Percentiles rank a stretch among this genome's conserved stretches.
phyloP scores from a whole-genome alignment of 2,888 invertebrate genomes.

The Eretmocerus hayati region DNA sequence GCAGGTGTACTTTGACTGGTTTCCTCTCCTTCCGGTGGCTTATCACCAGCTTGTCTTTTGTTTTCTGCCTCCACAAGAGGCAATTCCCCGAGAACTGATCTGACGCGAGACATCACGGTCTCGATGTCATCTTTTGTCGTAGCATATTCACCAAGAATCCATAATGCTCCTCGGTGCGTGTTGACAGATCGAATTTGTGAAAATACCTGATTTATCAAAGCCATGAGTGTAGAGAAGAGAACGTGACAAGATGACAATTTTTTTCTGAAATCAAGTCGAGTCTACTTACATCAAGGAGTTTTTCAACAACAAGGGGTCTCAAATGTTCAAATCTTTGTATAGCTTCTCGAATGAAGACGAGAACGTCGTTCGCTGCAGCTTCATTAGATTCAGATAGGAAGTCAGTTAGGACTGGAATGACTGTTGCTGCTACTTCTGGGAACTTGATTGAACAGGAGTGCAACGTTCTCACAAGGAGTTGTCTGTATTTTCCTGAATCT shows the following conservation, averaged over 20 bases:
- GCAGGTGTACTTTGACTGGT: constrained; percentile 43
- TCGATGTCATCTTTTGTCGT: constrained; percentile 69
- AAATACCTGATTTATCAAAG: constrained; percentile 88
- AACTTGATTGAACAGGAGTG: constrained; percentile 92
- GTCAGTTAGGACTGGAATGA: constrained; percentile 91
- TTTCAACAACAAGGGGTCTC: constrained; percentile 72
- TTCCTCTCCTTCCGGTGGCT: constrained; percentile 48
- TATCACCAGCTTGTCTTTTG: constrained; percentile 67
- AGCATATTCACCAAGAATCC: constrained; percentile 97
- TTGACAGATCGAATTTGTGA: constrained; percentile 82
- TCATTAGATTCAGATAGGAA: constrained; percentile 85
- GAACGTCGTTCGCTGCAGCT: constrained; percentile 86
- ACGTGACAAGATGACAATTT: too few species aligned
- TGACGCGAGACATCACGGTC: constrained; percentile 71
- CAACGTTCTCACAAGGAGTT: constrained; percentile 88
- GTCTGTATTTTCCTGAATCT: constrained; percentile 91
- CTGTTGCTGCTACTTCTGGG: constrained; percentile 88
- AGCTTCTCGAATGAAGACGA: constrained; percentile 93
- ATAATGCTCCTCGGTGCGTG: constrained; percentile 88
- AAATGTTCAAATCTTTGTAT: constrained; percentile 85
- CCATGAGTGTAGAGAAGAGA: too few species aligned
- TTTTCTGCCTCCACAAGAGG: constrained; percentile 57
- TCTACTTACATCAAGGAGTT: constrained; percentile 38
- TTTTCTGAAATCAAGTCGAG: too few species aligned
- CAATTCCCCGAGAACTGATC: constrained; percentile 59